Base-by-base conservation (phyloP, 1,140 invertebrate genomes). In the Drosophila pectinifera region DNA sequence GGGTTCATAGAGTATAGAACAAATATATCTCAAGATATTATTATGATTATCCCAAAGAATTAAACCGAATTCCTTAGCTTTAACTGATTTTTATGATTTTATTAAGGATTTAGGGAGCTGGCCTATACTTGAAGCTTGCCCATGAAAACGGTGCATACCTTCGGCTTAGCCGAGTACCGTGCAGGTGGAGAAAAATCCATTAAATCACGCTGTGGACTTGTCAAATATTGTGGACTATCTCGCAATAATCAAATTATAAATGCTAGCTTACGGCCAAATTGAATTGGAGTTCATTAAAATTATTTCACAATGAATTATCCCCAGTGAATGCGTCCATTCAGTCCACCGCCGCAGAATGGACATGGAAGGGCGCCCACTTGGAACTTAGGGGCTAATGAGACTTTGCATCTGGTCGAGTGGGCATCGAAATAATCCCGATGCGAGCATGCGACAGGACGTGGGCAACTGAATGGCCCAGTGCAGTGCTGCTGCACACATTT, bases 231-330 rank as follows among this genome's bases (percentile, higher is more conserved):
- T 22, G 36, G 20, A n/a, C 53, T 34, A 34, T 51, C 16, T 34
- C 5, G 28, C 48, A n/a, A n/a, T 46, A 28, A 58, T 58, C 18
- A 22, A 46, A 58, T 46, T n/a, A 58, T 22, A 22, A 46, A 8
- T 31, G 18, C 41, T 2, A 18, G 18, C 10, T 5, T 28, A 7
- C 56, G 1, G 16, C n/a, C 5, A 3, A 16, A 49, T 58, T 59
- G 11, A 59, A 51, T 36, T 24, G 14, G 1, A 31, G 10, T 31
- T 58, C 14, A 58, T 16, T 58, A 54, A 22, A 59, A 54, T 18
- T 36, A 53, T 59, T 36, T 59, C 57, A 36, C 28, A 26, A 22
- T 14, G 22, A 59, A 54, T 59, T 59, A 59, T 36, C 5, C 14
- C 28, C 57, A 36, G 36, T 59, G 43, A 16, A 28, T 59, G 57